A percentile compares a stretch with the other conserved stretches of the same genome.
phyloP scores from a whole-genome alignment of 2,888 invertebrate species.

The Geophilus truncorum region DNA sequence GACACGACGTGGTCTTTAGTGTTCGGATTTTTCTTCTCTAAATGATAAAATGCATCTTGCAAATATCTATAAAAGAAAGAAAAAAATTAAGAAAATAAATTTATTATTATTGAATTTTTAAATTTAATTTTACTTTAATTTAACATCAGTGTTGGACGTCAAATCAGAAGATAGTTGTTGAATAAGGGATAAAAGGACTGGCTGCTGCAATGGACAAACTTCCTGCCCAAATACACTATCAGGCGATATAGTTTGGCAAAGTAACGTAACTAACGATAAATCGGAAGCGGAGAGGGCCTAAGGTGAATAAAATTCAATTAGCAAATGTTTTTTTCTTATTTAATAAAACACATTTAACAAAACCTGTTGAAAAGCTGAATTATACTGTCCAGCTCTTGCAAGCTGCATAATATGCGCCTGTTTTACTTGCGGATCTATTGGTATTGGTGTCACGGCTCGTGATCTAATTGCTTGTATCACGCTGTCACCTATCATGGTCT shows the following conservation, averaged over 20 bases:
- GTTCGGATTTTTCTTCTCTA: constrained; percentile 69
- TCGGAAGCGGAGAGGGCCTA: constrained; percentile 83
- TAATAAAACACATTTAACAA: neutral
- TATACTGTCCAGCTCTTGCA: constrained; percentile 66
- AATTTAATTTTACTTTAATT: constrained; percentile 72
- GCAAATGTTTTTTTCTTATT: neutral
- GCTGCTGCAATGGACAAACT: constrained; percentile 72
- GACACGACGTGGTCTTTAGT: constrained; percentile 76
- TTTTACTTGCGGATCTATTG: constrained; percentile 57
- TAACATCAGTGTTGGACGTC: constrained; percentile 72
- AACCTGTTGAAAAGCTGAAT: constrained; percentile 75
- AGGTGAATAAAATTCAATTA: neutral
- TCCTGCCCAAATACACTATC: constrained; percentile 64
- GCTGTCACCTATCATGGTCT: constrained; percentile 57
- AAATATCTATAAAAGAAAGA: constrained; percentile 61
- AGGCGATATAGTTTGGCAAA: constrained; percentile 79
- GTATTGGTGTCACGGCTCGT: constrained; percentile 68
- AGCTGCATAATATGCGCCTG: constrained; percentile 65
- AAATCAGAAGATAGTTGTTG: constrained; percentile 91
- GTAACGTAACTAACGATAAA: constrained; percentile 75
- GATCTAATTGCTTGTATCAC: constrained; percentile 61
- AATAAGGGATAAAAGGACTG: constrained; percentile 83
- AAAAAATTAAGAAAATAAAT: neutral
- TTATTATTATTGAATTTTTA: constrained; percentile 12
- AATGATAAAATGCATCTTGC: constrained; percentile 76